Conservation (phyloP, 2,797 vertebrate genomes). For the Champsocephalus gunnari region DNA sequence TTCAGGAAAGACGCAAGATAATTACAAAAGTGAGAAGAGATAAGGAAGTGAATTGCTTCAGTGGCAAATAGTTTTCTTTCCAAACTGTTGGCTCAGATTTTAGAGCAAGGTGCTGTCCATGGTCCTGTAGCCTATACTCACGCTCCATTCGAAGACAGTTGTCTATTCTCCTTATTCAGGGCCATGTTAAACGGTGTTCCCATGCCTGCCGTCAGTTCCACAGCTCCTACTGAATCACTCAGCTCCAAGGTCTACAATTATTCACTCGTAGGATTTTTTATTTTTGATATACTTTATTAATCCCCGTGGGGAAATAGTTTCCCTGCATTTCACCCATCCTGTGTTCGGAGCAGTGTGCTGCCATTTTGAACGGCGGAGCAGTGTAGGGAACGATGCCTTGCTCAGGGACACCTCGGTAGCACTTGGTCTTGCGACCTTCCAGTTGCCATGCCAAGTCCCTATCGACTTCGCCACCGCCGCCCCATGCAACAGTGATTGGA, state of each 20-base stretch:
- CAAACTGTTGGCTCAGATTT: background rate
- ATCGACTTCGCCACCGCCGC: no score
- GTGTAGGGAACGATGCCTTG: no score
- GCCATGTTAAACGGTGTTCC: slow-evolving; percentile 52
- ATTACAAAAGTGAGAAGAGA: slow-evolving; percentile 1
- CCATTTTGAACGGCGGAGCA: no score
- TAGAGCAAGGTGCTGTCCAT: slow-evolving; percentile 50
- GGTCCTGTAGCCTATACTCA: slow-evolving; percentile 64
- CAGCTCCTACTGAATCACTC: slow-evolving; percentile 52
- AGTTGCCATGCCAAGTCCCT: no score
- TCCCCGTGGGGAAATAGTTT: no score
- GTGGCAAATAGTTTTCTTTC: background rate
- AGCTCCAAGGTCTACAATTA: slow-evolving; percentile 50
- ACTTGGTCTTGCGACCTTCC: no score
- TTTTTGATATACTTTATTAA: no score
- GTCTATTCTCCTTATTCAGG: slow-evolving; percentile 29
- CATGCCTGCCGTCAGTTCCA: slow-evolving; percentile 57
- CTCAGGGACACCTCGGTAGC: no score
- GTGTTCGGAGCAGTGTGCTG: no score
- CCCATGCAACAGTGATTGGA: slow-evolving; percentile 26
- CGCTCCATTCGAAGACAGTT: slow-evolving; percentile 22
- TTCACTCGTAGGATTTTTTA: slow-evolving; percentile 34
- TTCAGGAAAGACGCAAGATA: background rate
- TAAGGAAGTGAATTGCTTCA: background rate
- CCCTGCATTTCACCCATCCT: no score